A percentile compares a stretch with the other conserved stretches of the same genome.
Conservation (phyloP, 92 coral and sea anemone genomes). For the Zoanthus sansibaricus region DNA sequence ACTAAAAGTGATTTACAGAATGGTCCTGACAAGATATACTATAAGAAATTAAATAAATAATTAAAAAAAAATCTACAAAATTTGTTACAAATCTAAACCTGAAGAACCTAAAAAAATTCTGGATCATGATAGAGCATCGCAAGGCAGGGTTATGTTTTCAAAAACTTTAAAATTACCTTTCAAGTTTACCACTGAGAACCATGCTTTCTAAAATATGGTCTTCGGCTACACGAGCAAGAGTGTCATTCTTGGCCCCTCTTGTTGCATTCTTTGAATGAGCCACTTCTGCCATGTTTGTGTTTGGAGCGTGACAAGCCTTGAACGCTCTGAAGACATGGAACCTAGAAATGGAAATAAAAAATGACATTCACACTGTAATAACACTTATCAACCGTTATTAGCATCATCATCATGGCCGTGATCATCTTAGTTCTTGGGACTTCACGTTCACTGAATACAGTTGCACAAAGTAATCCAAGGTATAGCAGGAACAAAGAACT, state of each 20-base stretch:
- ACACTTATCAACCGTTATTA: neutral
- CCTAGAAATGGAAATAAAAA: constrained; percentile 16
- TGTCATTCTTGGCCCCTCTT: constrained; percentile 40
- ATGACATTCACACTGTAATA: constrained; percentile 10
- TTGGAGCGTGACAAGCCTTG: constrained; percentile 29
- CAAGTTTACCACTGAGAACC: constrained; percentile 10
- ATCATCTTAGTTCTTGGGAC: constrained; percentile 6
- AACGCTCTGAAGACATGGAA: constrained; percentile 33
- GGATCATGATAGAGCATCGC: constrained; percentile 8
- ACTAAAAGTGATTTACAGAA: no score
- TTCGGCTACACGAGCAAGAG: constrained; percentile 27
- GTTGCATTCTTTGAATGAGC: constrained; percentile 39
- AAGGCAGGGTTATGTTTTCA: constrained; percentile 3
- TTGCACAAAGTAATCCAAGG: constrained; percentile 9
- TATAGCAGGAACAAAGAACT: constrained; percentile 5
- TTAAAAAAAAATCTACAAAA: no score
- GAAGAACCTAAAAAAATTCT: neutral
- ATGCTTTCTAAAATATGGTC: constrained; percentile 37
- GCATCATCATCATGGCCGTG: constrained; percentile 5
- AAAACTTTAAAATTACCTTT: constrained; percentile 4
- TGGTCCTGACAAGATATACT: no score
- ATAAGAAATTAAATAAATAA: no score
- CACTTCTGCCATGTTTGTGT: constrained; percentile 41
- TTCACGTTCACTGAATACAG: constrained; percentile 5
- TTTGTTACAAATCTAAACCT: neutral